Conservation (phyloP, 2,888 invertebrate genomes). For the Lasioglossum malachurum region DNA sequence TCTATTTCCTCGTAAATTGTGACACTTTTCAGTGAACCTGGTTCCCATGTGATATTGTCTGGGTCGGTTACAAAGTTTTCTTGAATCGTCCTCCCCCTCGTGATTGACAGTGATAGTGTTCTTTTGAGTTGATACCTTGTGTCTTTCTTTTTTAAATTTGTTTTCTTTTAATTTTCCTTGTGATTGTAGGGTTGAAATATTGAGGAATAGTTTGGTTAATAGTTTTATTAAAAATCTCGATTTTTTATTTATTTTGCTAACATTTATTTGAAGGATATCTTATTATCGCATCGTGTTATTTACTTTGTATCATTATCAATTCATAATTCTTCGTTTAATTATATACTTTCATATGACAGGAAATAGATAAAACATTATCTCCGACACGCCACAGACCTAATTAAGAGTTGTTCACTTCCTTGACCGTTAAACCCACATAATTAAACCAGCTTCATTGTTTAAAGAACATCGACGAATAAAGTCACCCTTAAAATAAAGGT, state of each 20-base stretch:
- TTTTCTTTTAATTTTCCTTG: not conserved
- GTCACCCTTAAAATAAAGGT: too few species aligned
- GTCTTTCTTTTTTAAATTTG: not conserved
- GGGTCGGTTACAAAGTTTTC: not conserved
- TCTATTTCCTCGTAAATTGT: not conserved
- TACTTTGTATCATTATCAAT: not conserved
- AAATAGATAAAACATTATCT: conserved; percentile 33
- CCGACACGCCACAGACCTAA: not conserved
- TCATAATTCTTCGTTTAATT: not conserved
- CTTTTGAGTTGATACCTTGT: not conserved
- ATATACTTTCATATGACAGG: not conserved
- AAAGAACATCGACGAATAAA: not conserved
- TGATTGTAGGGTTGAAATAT: not conserved
- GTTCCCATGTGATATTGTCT: not conserved
- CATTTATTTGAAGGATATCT: not conserved
- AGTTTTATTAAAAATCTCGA: not conserved
- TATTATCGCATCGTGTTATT: not conserved
- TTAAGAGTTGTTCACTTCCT: conserved; percentile 30
- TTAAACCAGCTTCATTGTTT: not conserved
- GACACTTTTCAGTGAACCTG: not conserved
- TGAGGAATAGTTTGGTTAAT: not conserved
- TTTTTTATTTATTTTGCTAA: not conserved
- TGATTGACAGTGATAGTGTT: not conserved
- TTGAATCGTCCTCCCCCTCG: not conserved
- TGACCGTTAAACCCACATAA: not conserved